These are phyloP conservation scores for Monodelphis domestica DNA, from an alignment of 2,797 vertebrate genomes.

Conservation along the genomic window DNA sequence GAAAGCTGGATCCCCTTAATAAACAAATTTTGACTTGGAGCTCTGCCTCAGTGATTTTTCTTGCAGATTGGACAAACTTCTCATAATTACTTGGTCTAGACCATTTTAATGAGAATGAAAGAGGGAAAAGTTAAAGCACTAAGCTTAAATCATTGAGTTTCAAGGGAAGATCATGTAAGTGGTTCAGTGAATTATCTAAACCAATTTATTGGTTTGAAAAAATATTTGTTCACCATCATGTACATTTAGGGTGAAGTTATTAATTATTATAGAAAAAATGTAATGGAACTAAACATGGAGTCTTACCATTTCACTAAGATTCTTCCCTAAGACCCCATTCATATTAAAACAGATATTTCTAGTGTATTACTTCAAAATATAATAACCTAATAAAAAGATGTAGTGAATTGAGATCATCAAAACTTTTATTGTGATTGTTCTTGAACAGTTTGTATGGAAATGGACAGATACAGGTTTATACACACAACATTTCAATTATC, in stretches of 20 bases:
- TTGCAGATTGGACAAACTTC: too few species aligned
- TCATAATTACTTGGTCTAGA: too few species aligned
- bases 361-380: background rate
- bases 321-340: background rate
- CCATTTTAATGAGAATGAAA: background rate
- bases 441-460: too few species aligned
- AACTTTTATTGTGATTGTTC: too few species aligned
- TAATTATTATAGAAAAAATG: background rate
- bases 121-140: background rate
- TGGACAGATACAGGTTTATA: too few species aligned
- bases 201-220: background rate
- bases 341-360: background rate
- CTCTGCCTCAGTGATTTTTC: too few species aligned
- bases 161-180: too few species aligned
- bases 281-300: background rate
- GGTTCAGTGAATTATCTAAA: background rate
- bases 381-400: background rate
- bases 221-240: background rate
- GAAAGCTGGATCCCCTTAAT: too few species aligned
- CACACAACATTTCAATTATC: too few species aligned
- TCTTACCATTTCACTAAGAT: background rate
- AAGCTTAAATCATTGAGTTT: background rate
- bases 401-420: background rate
- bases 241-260: background rate
- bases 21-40: too few species aligned